Percentiles rank a stretch among this genome's conserved stretches.
Evolutionary conservation across 2,888 invertebrate genomes (phyloP).

Genomic region (Lingula anatina): DNA sequence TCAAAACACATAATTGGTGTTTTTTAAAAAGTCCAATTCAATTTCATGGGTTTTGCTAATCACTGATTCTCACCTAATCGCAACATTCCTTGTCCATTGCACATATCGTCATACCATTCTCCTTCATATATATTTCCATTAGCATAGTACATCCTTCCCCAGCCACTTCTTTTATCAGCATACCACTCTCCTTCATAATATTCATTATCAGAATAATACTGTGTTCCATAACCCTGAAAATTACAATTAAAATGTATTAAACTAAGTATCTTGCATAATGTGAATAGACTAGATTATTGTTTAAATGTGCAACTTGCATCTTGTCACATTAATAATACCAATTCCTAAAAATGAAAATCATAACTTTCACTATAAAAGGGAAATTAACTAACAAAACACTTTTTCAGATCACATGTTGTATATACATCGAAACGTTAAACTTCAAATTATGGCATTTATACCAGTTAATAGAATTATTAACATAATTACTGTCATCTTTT

Average conservation of each 20-base stretch:
- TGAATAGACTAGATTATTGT: too few relatives aligned
- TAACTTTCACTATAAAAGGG: too few relatives aligned
- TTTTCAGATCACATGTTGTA: too few relatives aligned
- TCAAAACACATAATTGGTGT: neutral
- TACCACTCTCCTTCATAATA: conserved; percentile 54
- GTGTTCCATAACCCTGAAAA: conserved; percentile 52
- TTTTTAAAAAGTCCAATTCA: neutral
- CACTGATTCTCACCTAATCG: conserved; percentile 36
- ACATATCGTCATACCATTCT: conserved; percentile 51
- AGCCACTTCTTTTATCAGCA: conserved; percentile 50
- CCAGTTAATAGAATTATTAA: too few relatives aligned
- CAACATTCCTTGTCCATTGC: conserved; percentile 51
- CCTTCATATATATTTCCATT: conserved; percentile 52
- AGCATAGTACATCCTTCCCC: conserved; percentile 52
- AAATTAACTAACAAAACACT: too few relatives aligned
- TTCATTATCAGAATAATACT: conserved; percentile 48
- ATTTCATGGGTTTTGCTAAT: neutral
- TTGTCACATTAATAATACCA: too few relatives aligned
- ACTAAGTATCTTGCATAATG: too few relatives aligned
- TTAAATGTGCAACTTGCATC: too few relatives aligned
- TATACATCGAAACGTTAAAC: too few relatives aligned
- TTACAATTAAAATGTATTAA: neutral
- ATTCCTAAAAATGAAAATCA: too few relatives aligned
- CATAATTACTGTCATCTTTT: too few relatives aligned
- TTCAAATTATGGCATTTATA: too few relatives aligned